phyloP scores from a whole-genome alignment of 2,888 invertebrate species.

The Ochropacha duplaris region DNA sequence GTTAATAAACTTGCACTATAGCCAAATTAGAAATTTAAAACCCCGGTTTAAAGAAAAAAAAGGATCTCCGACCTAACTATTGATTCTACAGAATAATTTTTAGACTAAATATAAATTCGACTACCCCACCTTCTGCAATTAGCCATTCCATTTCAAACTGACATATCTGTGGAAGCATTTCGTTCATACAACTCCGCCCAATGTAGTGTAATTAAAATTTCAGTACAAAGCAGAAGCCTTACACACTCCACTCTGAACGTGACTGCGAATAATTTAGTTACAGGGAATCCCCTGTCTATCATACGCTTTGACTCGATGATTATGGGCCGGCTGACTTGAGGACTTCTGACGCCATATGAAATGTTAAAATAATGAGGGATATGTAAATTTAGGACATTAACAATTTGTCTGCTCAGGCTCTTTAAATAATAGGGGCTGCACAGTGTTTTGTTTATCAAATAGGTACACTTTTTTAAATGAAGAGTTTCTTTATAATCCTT shows the following conservation, averaged over 20 bases:
- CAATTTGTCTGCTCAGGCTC: slow-evolving; percentile 33
- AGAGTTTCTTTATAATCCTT: slow-evolving; percentile 6
- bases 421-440: slow-evolving; percentile 29
- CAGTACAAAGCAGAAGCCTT: slow-evolving; percentile 69
- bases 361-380: slow-evolving; percentile 55
- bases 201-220: slow-evolving; percentile 70
- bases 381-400: slow-evolving; percentile 50
- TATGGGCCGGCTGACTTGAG: slow-evolving; percentile 41
- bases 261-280: slow-evolving; percentile 74
- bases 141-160: not conserved
- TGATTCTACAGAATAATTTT: not conserved
- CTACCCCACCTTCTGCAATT: not conserved
- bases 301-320: slow-evolving; percentile 61
- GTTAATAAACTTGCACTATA: too few species aligned
- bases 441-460: slow-evolving; percentile 12
- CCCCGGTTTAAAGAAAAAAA: too few species aligned
- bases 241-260: slow-evolving; percentile 56
- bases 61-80: not conserved
- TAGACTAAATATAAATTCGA: not conserved
- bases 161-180: slow-evolving; percentile 17
- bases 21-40: too few species aligned
- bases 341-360: slow-evolving; percentile 44
- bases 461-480: too few species aligned
- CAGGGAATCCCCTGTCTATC: slow-evolving; percentile 64
- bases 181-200: slow-evolving; percentile 7